Base-by-base conservation (phyloP, 2,113 vertebrate species). In the Xenotilapia longispinis region DNA sequence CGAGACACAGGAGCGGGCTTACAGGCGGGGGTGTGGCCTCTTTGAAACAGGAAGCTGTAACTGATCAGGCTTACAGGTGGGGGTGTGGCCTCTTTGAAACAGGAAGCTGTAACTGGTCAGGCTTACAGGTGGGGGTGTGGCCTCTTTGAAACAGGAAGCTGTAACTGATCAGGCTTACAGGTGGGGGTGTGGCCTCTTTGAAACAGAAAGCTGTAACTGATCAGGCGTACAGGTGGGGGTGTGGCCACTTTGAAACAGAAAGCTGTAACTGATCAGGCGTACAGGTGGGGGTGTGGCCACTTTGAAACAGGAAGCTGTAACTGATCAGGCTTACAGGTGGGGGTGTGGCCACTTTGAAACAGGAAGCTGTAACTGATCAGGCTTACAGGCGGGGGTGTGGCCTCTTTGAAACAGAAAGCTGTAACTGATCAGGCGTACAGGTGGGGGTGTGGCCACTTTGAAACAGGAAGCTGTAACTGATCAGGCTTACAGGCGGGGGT, bases 1-100 rank as follows among this genome's bases (percentile, higher is more conserved):
- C 28, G 28, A 28, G 28, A 28, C 28, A 28, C 28, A 28, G 28
- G 28, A 28, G 28, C 28, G 28, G 28, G 28, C 28, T 28, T 51
- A 51, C 49, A 5, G 47, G 7, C 0, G 47, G 47, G 47, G 47
- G 47, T 5, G 47, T 17, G 47, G 47, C 47, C 15, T 8, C 0
- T 53, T n/a, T 51, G 49, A 51, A 51, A 51, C 8, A 19, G 0
- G 8, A n/a, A 51, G 17, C 49, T n/a, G 9, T n/a, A 51, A 10
- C 19, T 51, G 49, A 0, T 51, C 3, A 51, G 19, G 49, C 0
- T 53, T 53, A 51, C 49, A 2, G 49, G 19, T 0, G 49, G 49
- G 19, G 49, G 49, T 10, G 49, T 53, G 49, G 19, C 9, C 19
- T 0, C 2, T n/a, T 53, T 53, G 49, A 53, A n/a, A 53, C 2